A percentile compares a stretch with the other conserved stretches of the same genome.
phyloP scores from a whole-genome alignment of 2,113 vertebrate species.

The Pampusana beccarii region DNA sequence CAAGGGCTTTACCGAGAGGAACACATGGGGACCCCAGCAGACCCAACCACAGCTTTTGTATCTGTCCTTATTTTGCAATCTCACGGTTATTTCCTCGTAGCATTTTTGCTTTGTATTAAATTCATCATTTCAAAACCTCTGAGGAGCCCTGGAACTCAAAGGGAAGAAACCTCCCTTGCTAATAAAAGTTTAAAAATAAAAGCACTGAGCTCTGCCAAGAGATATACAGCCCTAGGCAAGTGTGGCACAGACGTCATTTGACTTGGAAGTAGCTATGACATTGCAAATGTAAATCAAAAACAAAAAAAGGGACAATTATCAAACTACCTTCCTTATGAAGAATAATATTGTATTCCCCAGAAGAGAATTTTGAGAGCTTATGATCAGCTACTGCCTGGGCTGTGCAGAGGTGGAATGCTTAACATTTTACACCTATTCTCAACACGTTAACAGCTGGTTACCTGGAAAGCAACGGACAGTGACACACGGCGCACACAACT shows the following conservation, averaged over 20 bases:
- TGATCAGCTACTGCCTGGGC: neutral
- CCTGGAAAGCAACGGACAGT: neutral
- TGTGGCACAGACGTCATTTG: neutral
- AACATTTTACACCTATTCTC: neutral
- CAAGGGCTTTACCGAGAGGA: accelerated
- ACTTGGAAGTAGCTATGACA: neutral
- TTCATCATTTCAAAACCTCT: neutral
- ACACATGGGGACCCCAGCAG: accelerated
- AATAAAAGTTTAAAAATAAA: neutral
- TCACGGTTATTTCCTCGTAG: neutral
- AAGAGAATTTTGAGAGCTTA: neutral
- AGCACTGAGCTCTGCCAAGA: neutral
- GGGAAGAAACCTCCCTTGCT: neutral
- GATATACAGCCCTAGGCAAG: neutral
- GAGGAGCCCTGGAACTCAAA: neutral
- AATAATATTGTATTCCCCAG: neutral
- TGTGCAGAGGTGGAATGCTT: neutral
- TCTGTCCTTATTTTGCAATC: neutral
- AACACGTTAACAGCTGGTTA: neutral
- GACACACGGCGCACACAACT: neutral
- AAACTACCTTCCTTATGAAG: neutral
- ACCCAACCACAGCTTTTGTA: accelerated
- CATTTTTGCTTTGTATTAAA: neutral
- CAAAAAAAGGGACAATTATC: neutral
- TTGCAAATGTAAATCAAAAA: neutral